Percentiles rank a stretch among this genome's conserved stretches.
phyloP scores from a whole-genome alignment of 1,140 invertebrate genomes.

The Macrobrachium nipponense region DNA sequence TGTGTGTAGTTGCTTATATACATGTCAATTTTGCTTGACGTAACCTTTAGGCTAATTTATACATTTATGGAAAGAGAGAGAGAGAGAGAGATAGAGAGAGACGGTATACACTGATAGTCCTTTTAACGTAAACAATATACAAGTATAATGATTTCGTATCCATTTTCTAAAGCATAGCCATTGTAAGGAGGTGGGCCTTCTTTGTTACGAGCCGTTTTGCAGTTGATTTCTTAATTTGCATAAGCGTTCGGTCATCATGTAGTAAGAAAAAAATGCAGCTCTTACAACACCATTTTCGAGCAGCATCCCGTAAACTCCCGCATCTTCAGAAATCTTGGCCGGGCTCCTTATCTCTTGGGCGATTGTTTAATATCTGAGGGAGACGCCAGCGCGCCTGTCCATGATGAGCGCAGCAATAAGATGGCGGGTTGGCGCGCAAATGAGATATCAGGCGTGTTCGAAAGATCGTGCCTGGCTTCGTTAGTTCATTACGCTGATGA shows the following conservation, averaged over 20 bases:
- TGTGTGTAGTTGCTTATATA: no score
- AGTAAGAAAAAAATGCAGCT: neutral
- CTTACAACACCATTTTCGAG: slow-evolving; percentile 18
- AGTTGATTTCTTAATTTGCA: no score
- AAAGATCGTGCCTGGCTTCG: slow-evolving; percentile 13
- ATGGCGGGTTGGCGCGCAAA: slow-evolving; percentile 59
- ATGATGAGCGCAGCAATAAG: slow-evolving; percentile 58
- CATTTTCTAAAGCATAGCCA: no score
- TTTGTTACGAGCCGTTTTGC: no score
- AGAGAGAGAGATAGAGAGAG: neutral
- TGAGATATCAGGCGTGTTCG: slow-evolving; percentile 58
- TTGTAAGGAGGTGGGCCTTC: no score
- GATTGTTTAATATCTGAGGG: slow-evolving; percentile 59
- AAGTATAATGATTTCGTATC: neutral
- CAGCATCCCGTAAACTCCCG: slow-evolving; percentile 26
- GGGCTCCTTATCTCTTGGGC: slow-evolving; percentile 53
- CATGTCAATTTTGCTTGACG: no score
- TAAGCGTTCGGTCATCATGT: no score
- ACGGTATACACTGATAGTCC: no score
- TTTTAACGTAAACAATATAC: neutral
- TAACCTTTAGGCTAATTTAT: no score
- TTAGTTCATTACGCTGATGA: neutral
- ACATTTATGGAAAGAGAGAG: neutral
- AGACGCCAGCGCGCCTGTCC: slow-evolving; percentile 54
- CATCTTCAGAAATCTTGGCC: slow-evolving; percentile 57